Evolutionary conservation across 2,888 invertebrate species (phyloP), one percentile per base, ranked within the genome.

Genomic region (Lasioglossum villosulum): DNA sequence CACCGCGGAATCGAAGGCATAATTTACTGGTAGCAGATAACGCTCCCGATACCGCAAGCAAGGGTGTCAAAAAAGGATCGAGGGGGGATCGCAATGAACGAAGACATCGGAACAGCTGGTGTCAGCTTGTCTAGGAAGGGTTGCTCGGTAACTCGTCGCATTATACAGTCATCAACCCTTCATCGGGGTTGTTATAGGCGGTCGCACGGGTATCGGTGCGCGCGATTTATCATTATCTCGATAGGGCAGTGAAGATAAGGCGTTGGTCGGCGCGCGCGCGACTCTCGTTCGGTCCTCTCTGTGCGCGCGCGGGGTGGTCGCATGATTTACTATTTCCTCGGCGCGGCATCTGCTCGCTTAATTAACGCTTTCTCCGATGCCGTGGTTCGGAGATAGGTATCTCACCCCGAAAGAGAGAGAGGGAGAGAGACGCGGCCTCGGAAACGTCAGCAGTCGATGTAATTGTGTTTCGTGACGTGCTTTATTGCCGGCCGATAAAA

Each of bases 151-250:
- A 88, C 87, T 87, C 89, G 90, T 90, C 86, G 88, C 87, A 92
- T 94, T 93, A 93, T 92, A 92, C 86, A 93, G 92, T 93, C 93
- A 91, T 94, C 84, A 87, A 90, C 92, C 92, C 91, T 92, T 94
- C 92, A 91, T 91, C 90, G 90, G 89, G 84, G 90, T 90, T 87
- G 92, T 93, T 92, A 91, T 89, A 91, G 86, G 86, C 82, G 83
- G 83, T 80, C 85, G 86, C 86, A 8, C 27, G 87, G 88, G 89
- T 86, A 84, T 70, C 76, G 79, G 75, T 68, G 85, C 86, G 79
- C 83, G 88, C 94, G 94, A 95, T 94, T 94, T 94, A 95, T 93
- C 93, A 93, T 92, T 91, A 90, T 89, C 88, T 86, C 91, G 95
- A 95, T 95, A 94, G 93, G 91, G 91, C 87, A 77, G 77, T 84